A percentile compares a stretch with the other conserved stretches of the same genome.
phyloP scores from a whole-genome alignment of 1,140 invertebrate genomes.

The Caenorhabditis tropicalis region DNA sequence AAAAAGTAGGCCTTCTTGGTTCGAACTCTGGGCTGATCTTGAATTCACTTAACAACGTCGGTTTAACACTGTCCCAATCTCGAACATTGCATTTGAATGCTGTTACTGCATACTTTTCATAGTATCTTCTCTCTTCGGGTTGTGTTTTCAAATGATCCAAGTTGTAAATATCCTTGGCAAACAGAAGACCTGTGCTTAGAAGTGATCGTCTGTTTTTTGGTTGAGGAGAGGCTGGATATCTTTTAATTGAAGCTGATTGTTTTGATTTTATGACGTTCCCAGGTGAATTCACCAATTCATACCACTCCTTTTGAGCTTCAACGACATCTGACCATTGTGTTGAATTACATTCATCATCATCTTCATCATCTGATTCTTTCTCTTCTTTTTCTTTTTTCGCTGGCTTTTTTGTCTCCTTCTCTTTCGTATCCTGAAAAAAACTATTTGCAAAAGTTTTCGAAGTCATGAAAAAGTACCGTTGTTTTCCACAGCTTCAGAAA shows the following conservation, averaged over 20 bases:
- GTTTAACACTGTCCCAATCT: conserved; percentile 49
- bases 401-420: conserved; percentile 18
- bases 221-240: neutral
- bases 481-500: conserved; percentile 68
- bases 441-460: neutral
- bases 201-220: conserved; percentile 10
- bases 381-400: conserved; percentile 48
- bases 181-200: conserved; percentile 59
- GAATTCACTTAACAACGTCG: conserved; percentile 17
- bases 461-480: conserved; percentile 44
- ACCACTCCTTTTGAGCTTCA: conserved; percentile 45
- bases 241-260: neutral
- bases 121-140: conserved; percentile 14
- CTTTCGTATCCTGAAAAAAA: conserved; percentile 35
- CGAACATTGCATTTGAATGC: conserved; percentile 9
- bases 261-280: neutral
- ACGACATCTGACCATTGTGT: conserved; percentile 46
- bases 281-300: neutral
- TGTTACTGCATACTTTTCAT: conserved; percentile 46
- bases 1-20: conserved; percentile 9
- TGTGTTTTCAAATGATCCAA: conserved; percentile 48
- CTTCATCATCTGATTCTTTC: conserved; percentile 58
- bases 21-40: neutral
- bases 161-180: conserved; percentile 59
- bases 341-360: conserved; percentile 58